Conservation (phyloP, 2,113 vertebrate species). For the Tychaedon coryphoeus region DNA sequence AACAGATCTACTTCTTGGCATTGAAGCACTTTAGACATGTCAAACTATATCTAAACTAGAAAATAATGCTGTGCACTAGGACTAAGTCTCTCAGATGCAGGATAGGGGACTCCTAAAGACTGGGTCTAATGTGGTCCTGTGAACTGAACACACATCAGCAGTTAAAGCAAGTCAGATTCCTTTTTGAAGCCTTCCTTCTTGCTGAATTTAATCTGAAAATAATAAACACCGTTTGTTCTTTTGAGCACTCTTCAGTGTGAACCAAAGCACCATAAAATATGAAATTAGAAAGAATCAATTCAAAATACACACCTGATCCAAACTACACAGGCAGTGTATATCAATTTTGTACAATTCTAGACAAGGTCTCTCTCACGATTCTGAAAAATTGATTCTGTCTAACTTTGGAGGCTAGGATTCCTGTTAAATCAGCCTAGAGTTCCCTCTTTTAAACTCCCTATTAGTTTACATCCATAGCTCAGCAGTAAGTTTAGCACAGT, state of each 20-base stretch:
- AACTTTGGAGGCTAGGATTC: not conserved
- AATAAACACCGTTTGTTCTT: not conserved
- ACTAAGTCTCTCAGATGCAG: not conserved
- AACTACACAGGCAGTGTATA: not conserved
- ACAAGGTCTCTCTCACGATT: not conserved
- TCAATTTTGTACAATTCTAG: not conserved
- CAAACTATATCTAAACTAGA: not conserved
- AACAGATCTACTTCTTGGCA: not conserved
- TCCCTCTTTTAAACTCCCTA: not conserved
- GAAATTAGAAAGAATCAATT: not conserved
- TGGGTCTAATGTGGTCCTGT: not conserved
- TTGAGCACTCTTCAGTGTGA: not conserved
- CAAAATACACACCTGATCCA: not conserved
- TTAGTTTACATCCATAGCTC: not conserved
- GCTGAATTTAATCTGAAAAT: not conserved
- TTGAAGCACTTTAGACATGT: not conserved
- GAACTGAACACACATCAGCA: not conserved
- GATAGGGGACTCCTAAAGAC: accelerated
- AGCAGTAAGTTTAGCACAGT: not conserved
- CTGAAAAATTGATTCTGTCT: not conserved
- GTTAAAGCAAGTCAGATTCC: not conserved
- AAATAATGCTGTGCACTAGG: not conserved
- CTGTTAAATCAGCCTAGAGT: not conserved
- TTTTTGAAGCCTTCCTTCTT: not conserved
- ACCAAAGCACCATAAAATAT: not conserved